Base-by-base conservation (phyloP, 2,113 vertebrate genomes). In the Rallus limicola region DNA sequence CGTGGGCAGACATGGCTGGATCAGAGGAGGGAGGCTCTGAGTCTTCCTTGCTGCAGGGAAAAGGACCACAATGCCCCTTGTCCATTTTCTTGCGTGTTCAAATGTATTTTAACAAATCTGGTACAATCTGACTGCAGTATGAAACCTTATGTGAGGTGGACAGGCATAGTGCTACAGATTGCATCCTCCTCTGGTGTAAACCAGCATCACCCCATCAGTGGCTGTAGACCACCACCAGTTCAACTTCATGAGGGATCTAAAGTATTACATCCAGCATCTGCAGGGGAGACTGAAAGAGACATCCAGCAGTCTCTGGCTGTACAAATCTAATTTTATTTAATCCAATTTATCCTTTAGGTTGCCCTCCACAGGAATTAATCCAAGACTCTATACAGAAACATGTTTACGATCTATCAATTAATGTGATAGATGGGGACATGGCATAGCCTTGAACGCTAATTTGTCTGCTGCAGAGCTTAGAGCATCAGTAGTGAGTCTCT, bases 261-360 rank as follows among this genome's bases (percentile, higher is more conserved):
- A 91, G 9, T 11, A 10, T 44, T 77, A 38, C 13, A 85, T 40
- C 15, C 59, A 70, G 65, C 58, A 42, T 68, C 42, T 78, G 59
- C 77, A 75, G 16, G 23, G 9, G 9, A 91, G 34, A 65, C 33
- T 68, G 28, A 59, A 63, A 90, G 64, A 92, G 44, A 81, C 38
- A 80, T 86, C n/a, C 44, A 82, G 42, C 60, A 92, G 59, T 19
- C 31, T 75, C 18, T 5, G 4, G 24, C 60, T 4, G 0, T 58
- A 79, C 33, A 92, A 92, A 93, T 84, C 24, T 76, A 38, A 75
- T 92, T 92, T 64, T 40, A 75, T 64, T 84, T 76, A 78, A 93
- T 68, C 48, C 24, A 74, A 83, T 93, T 90, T 94, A 83, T 77
- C 38, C 50, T 58, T 63, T 76, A 64, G 14, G 11, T 65, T 92